phyloP scores from a whole-genome alignment of 2,888 invertebrate genomes.

The Exephanes ischioxanthus region DNA sequence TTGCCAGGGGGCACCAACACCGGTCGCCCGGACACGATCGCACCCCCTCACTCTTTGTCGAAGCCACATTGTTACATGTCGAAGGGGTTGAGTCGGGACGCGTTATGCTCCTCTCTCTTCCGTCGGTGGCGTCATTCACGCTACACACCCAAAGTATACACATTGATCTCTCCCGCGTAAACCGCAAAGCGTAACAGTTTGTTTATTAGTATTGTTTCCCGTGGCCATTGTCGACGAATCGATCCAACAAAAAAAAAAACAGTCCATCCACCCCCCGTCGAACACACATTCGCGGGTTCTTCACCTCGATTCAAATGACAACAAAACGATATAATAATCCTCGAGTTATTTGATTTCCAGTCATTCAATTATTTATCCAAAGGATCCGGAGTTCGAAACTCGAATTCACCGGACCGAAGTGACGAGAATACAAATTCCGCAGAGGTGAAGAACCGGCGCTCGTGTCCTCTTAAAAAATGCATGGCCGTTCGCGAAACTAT shows the following conservation, averaged over 20 bases:
- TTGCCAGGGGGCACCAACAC: slow-evolving; percentile 53
- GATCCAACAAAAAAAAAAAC: slow-evolving; percentile 14
- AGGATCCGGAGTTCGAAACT: background rate
- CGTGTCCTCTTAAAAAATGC: slow-evolving; percentile 75
- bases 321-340: background rate
- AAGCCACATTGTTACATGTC: slow-evolving; percentile 77
- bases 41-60: slow-evolving; percentile 75
- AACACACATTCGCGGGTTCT: slow-evolving; percentile 1
- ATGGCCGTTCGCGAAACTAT: slow-evolving; percentile 73
- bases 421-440: background rate
- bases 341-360: background rate
- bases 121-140: background rate
- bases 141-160: slow-evolving; percentile 5
- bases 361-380: background rate
- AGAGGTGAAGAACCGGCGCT: background rate
- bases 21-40: slow-evolving; percentile 70
- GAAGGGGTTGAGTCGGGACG: slow-evolving; percentile 76
- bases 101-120: slow-evolving; percentile 17
- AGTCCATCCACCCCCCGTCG: background rate
- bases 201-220: slow-evolving; percentile 65
- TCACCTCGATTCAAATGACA: background rate
- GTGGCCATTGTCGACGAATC: slow-evolving; percentile 29
- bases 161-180: slow-evolving; percentile 38
- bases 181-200: slow-evolving; percentile 62
- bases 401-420: background rate